These are phyloP conservation scores for Sminthopsis crassicaudata DNA, from an alignment of 2,113 vertebrate species.

Conservation along the genomic window DNA sequence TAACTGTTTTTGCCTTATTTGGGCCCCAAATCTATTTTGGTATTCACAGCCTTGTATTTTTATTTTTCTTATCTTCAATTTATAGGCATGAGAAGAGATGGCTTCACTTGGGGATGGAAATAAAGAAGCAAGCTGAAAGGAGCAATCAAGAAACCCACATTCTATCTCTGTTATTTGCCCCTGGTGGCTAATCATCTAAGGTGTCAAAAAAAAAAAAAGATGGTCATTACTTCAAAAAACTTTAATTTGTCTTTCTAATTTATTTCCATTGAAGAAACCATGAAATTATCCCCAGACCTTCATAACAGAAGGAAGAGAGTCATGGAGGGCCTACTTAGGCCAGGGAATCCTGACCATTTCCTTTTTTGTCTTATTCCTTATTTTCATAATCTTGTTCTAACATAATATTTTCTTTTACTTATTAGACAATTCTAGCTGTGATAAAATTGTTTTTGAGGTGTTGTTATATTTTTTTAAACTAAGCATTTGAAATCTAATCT, in stretches of 20 bases:
- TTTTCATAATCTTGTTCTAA: background rate
- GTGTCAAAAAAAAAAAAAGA: background rate
- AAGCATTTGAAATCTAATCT: background rate
- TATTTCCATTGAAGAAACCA: background rate
- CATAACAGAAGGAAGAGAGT: constrained; percentile 15
- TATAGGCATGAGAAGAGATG: background rate
- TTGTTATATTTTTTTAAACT: background rate
- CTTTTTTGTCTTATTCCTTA: background rate
- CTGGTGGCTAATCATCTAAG: background rate
- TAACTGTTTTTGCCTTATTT: constrained; percentile 41
- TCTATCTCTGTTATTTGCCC: background rate
- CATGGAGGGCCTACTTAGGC: background rate
- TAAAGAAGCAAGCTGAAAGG: constrained; percentile 27
- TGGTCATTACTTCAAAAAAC: background rate
- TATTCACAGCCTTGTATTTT: constrained; percentile 19
- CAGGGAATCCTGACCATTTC: background rate
- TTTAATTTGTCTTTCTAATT: constrained; percentile 1
- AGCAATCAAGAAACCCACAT: background rate
- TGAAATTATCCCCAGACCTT: background rate
- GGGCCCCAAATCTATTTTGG: constrained; percentile 40
- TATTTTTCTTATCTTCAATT: background rate
- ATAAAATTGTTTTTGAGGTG: background rate
- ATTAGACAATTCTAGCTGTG: background rate
- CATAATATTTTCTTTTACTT: background rate
- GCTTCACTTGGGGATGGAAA: constrained; percentile 25